A percentile compares a stretch with the other conserved stretches of the same genome.
phyloP scores from a whole-genome alignment of 2,113 vertebrate genomes.

The Pionites leucogaster region DNA sequence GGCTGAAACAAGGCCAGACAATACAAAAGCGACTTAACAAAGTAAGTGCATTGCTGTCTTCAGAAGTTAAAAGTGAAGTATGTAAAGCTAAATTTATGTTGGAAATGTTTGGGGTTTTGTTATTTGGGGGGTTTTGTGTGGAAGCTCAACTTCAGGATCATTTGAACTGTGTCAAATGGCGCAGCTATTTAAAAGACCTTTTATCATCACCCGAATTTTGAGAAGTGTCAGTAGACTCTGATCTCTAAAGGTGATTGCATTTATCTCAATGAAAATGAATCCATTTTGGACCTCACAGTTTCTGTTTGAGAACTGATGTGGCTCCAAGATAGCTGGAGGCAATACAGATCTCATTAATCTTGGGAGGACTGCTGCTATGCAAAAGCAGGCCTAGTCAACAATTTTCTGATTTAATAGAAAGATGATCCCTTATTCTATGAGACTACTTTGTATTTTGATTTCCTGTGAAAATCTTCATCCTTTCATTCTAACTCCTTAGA shows the following conservation, averaged over 20 bases:
- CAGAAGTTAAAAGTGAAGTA: not conserved
- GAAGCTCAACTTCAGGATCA: not conserved
- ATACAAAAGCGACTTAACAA: constrained; percentile 84
- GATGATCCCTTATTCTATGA: not conserved
- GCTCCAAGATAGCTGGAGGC: not conserved
- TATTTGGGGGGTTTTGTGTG: not conserved
- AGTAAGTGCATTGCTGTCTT: constrained; percentile 60
- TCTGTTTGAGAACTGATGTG: not conserved
- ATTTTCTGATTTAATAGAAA: not conserved
- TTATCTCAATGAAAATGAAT: not conserved
- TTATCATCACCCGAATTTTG: not conserved
- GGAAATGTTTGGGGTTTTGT: fast-evolving
- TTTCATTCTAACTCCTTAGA: not conserved
- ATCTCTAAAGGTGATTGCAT: not conserved
- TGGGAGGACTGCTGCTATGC: not conserved
- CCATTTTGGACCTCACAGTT: not conserved
- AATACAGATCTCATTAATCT: not conserved
- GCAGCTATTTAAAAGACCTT: not conserved
- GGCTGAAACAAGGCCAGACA: constrained; percentile 84
- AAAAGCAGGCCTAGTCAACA: not conserved
- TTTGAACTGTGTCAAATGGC: not conserved
- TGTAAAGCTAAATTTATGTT: not conserved
- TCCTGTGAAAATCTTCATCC: not conserved
- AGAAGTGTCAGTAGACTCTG: not conserved
- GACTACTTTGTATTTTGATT: not conserved